phyloP scores from a whole-genome alignment of 2,113 vertebrate genomes.

The Mobula hypostoma region DNA sequence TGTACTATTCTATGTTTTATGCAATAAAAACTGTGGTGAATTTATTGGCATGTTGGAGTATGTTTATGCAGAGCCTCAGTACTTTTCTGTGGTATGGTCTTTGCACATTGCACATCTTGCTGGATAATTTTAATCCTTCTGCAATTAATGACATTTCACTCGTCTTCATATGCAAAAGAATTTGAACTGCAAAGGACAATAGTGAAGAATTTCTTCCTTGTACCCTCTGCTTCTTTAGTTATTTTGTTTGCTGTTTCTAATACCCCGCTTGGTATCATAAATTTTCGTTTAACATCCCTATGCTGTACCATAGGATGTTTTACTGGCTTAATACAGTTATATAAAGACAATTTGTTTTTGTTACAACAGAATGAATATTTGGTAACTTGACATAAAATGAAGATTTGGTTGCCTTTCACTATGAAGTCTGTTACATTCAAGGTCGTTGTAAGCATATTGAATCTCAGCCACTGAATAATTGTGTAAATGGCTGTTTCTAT shows the following conservation, averaged over 20 bases:
- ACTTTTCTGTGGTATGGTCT: too few relatives aligned
- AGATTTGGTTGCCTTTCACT: not conserved
- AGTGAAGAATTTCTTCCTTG: not conserved
- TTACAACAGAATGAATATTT: not conserved
- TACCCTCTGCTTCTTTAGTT: not conserved
- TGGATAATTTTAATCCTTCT: not conserved
- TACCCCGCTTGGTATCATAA: too few relatives aligned
- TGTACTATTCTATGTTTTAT: too few relatives aligned
- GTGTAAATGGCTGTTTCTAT: not conserved
- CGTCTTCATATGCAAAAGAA: not conserved
- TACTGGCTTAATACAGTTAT: not conserved
- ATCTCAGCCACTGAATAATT: not conserved
- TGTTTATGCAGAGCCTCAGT: not conserved
- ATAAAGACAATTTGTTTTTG: not conserved
- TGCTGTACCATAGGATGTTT: not conserved
- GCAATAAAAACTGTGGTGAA: not conserved
- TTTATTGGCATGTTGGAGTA: not conserved
- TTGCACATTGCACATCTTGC: not conserved
- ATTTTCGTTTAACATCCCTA: too few relatives aligned
- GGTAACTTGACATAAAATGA: not conserved
- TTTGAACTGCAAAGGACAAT: too few relatives aligned
- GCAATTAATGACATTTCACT: too few relatives aligned
- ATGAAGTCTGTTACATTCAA: not conserved
- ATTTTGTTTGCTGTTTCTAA: too few relatives aligned
- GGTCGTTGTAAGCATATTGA: not conserved